These are phyloP conservation scores for Phyllopteryx taeniolatus DNA, from an alignment of 2,113 vertebrate genomes.

Conservation along the genomic window DNA sequence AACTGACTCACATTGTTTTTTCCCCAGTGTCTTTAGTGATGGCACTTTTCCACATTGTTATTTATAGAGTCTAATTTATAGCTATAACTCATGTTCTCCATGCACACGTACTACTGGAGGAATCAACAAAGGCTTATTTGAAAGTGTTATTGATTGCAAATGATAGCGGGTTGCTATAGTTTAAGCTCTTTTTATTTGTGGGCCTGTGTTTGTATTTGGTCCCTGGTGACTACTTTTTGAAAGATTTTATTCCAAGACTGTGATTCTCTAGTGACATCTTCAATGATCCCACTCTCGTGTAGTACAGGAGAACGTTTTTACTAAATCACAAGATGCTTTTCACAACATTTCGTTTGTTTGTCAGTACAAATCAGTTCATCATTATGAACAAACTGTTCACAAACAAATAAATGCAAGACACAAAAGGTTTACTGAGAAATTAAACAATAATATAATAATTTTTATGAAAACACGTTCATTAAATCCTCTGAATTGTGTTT, in stretches of 20 bases:
- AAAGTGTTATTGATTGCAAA: slow-evolving; percentile 52
- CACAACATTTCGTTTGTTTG: neutral
- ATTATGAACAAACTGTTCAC: neutral
- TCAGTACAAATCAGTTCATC: neutral
- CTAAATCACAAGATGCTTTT: neutral
- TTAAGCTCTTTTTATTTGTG: slow-evolving; percentile 26
- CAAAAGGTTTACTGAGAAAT: neutral
- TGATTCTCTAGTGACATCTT: slow-evolving; percentile 12
- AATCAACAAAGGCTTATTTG: slow-evolving; percentile 18
- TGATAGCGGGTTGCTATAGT: slow-evolving; percentile 41
- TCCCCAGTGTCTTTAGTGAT: slow-evolving; percentile 46
- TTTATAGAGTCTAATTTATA: slow-evolving; percentile 51
- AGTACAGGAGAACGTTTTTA: neutral
- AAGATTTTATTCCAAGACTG: neutral
- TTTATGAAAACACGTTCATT: neutral
- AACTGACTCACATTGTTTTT: slow-evolving; percentile 22
- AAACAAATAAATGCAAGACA: neutral
- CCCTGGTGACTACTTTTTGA: slow-evolving; percentile 9
- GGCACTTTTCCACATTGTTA: slow-evolving; percentile 23
- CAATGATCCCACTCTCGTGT: neutral
- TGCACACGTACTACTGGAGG: slow-evolving; percentile 10
- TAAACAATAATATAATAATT: neutral
- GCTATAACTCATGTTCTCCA: slow-evolving; percentile 24
- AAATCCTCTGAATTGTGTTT: neutral
- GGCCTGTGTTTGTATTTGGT: slow-evolving; percentile 36